A percentile compares a stretch with the other conserved stretches of the same genome.
Conservation (phyloP, 2,113 vertebrate genomes). For the Sminthopsis crassicaudata region DNA sequence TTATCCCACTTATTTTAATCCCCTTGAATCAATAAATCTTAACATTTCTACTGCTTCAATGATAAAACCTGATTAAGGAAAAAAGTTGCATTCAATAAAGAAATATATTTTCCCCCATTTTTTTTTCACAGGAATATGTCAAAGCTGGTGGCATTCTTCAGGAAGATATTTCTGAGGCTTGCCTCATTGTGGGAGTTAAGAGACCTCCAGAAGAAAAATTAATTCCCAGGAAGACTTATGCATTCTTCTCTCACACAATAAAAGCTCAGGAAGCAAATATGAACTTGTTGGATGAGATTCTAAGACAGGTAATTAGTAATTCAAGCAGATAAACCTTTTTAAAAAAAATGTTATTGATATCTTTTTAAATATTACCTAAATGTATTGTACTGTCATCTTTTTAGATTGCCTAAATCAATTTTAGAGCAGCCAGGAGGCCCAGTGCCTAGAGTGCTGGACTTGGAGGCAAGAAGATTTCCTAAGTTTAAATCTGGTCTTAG, state of each 20-base stretch:
- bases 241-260: constrained; percentile 99
- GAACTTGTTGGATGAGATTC: constrained; percentile 93
- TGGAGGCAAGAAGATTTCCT: neutral
- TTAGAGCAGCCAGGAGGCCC: neutral
- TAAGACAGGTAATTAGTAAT: constrained; percentile 89
- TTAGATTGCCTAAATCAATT: neutral
- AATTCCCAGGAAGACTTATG: constrained; percentile 94
- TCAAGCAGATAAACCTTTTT: constrained; percentile 1
- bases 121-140: constrained; percentile 89
- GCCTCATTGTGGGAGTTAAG: constrained; percentile 96
- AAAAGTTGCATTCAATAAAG: neutral
- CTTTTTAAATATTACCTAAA: neutral
- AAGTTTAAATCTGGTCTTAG: neutral
- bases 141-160: constrained; percentile 94
- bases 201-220: constrained; percentile 94
- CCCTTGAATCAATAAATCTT: neutral
- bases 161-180: constrained; percentile 96
- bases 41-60: constrained; percentile 27
- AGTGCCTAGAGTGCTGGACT: neutral
- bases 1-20: constrained; percentile 14
- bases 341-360: neutral
- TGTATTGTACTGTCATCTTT: neutral
- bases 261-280: constrained; percentile 99
- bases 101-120: constrained; percentile 37
- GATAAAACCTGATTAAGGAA: neutral